A percentile compares a stretch with the other conserved stretches of the same genome.
Evolutionary conservation across 2,888 invertebrate genomes (phyloP).

Genomic region (Microplitis deprimator): DNA sequence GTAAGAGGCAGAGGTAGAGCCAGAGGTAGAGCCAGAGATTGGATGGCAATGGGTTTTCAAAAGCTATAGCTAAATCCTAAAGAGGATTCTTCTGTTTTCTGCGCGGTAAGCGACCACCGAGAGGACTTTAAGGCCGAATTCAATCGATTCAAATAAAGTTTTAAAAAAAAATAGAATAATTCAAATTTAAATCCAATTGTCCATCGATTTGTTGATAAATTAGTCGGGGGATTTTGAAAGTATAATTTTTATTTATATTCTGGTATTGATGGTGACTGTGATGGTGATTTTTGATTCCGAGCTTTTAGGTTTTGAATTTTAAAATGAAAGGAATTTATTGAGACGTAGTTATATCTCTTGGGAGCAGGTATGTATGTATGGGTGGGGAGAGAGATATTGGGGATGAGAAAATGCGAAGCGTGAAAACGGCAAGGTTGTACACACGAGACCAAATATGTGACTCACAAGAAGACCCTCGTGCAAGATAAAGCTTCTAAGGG

Average conservation of each 20-base stretch:
- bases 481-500: background rate
- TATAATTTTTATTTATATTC: background rate
- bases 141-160: background rate
- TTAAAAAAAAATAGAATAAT: background rate
- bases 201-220: background rate
- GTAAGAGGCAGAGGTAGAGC: background rate
- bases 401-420: background rate
- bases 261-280: no score
- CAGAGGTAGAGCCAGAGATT: background rate
- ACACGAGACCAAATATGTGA: background rate
- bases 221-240: background rate
- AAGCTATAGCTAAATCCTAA: background rate
- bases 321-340: no score
- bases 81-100: slow-evolving; percentile 1
- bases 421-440: background rate
- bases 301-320: no score
- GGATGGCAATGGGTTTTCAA: background rate
- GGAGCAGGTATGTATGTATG: no score
- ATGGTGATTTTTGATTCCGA: no score
- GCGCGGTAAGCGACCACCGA: background rate
- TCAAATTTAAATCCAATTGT: background rate
- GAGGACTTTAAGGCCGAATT: background rate
- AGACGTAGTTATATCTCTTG: no score
- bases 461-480: background rate
- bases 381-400: no score